Conservation (phyloP, 1,140 invertebrate genomes). For the Drosophila carrolli region DNA sequence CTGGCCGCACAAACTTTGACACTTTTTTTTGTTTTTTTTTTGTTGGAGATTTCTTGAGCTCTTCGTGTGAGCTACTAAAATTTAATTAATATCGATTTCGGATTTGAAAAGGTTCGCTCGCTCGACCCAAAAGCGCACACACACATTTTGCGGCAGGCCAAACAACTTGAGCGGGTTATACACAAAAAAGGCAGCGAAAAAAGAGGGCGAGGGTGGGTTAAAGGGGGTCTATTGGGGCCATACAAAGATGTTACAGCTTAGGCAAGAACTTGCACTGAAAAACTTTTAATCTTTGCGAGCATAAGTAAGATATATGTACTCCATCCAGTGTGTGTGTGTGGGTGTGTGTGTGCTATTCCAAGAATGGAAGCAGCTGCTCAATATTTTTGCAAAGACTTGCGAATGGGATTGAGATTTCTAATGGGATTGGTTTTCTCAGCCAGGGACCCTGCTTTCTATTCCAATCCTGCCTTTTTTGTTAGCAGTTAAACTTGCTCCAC, state of each 20-base stretch:
- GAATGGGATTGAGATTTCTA: constrained; percentile 76
- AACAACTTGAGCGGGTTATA: constrained; percentile 72
- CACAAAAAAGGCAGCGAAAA: constrained; percentile 30
- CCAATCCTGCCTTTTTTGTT: constrained; percentile 5
- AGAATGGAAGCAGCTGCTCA: constrained; percentile 76
- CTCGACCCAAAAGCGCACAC: constrained; percentile 18
- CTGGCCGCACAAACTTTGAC: constrained; percentile 74
- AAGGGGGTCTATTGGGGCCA: constrained; percentile 38
- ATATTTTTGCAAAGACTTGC: constrained; percentile 65
- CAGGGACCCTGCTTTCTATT: constrained; percentile 16
- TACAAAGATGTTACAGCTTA: constrained; percentile 82
- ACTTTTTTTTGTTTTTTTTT: constrained; percentile 32
- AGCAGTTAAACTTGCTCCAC: constrained; percentile 50
- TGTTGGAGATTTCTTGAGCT: constrained; percentile 51
- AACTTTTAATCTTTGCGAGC: constrained; percentile 81
- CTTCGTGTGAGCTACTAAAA: constrained; percentile 70
- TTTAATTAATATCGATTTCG: constrained; percentile 82
- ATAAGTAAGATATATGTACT: constrained; percentile 81
- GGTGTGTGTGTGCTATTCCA: constrained; percentile 40
- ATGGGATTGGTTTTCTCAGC: constrained; percentile 73
- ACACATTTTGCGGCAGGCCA: constrained; percentile 53
- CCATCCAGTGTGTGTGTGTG: constrained; percentile 9
- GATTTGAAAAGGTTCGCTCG: constrained; percentile 73
- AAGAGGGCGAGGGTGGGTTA: constrained; percentile 18
- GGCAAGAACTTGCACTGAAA: constrained; percentile 81